Base-by-base conservation (phyloP, 2,888 invertebrate species). In the Trichopria drosophilae region DNA sequence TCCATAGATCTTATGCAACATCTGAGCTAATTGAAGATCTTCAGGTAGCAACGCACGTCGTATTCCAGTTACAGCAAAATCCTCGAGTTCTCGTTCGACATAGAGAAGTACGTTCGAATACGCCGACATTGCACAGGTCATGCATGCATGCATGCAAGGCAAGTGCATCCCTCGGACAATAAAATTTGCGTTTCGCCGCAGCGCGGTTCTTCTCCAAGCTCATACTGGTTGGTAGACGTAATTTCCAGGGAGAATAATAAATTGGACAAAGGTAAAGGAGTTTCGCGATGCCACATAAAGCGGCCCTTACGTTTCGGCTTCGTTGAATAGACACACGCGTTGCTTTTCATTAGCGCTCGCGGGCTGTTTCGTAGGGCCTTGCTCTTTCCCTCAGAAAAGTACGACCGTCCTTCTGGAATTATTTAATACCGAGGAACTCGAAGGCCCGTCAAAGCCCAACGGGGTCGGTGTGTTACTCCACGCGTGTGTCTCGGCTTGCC, bases 221-320 rank as follows among this genome's bases (percentile, higher is more conserved):
- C 45, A 55, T 36, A n/a, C 18, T 12, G 15, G 18, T 7, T 36
- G 18, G 55, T 55, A 55, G 60, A 62, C 62, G 56, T 61, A 63
- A 64, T 63, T 63, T 63, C 61, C 64, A 57, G 61, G 61, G 55
- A 39, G 52, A 59, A 63, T 62, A 62, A 64, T 62, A 64, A 66
- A 66, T 66, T 66, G 63, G 60, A 66, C 65, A 66, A 66, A 66
- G 63, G 64, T 56, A 63, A 57, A 55, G n/a, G n/a, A n/a, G n/a
- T n/a, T n/a, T n/a, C n/a, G n/a, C n/a, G n/a, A n/a, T n/a, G n/a
- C n/a, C n/a, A n/a, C n/a, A n/a, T n/a, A n/a, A n/a, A n/a, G n/a
- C n/a, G n/a, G n/a, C n/a, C n/a, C n/a, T n/a, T n/a, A n/a, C n/a
- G n/a, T n/a, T n/a, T n/a, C n/a, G n/a, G n/a, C n/a, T n/a, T n/a